phyloP scores from a whole-genome alignment of 2,113 vertebrate genomes.

The Podarcis raffonei region DNA sequence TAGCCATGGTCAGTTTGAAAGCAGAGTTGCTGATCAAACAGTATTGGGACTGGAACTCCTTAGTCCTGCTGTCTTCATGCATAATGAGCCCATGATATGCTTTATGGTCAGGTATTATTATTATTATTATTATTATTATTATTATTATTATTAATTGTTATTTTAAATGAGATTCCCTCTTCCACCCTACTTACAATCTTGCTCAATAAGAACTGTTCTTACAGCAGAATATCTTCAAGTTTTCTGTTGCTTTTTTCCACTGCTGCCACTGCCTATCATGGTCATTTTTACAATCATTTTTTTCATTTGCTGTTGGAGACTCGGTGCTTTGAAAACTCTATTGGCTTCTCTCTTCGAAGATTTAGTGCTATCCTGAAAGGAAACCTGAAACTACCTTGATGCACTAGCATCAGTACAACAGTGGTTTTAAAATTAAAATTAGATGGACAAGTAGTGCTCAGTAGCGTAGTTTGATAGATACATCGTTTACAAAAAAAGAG shows the following conservation, averaged over 20 bases:
- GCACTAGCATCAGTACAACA: neutral
- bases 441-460: neutral
- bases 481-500: neutral
- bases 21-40: neutral
- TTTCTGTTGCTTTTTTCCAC: neutral
- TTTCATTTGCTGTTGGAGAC: neutral
- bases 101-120: neutral
- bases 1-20: neutral
- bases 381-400: neutral
- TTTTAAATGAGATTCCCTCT: neutral
- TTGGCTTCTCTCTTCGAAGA: neutral
- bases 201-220: neutral
- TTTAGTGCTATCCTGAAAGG: rapidly evolving
- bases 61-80: neutral
- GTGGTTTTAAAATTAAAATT: neutral
- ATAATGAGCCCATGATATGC: neutral
- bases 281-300: too few relatives aligned
- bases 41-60: neutral
- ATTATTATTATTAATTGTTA: neutral
- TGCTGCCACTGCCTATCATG: neutral
- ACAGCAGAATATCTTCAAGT: neutral
- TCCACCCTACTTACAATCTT: neutral
- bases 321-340: neutral
- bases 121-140: neutral
- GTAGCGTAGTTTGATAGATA: neutral